Evolutionary conservation across 2,797 vertebrate species (phyloP).

Genomic region (Simalia tracyae): DNA sequence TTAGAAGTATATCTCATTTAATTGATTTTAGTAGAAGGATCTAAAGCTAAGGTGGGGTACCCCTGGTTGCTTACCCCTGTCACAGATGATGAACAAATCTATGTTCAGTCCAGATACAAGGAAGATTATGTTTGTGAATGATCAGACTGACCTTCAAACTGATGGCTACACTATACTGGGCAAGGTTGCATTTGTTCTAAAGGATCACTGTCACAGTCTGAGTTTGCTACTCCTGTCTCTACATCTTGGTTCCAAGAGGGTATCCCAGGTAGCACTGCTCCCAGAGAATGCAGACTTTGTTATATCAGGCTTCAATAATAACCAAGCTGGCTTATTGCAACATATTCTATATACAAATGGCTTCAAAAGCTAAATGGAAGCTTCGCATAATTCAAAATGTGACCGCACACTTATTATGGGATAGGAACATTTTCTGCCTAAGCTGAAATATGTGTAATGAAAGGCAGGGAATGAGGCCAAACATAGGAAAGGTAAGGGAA

Average conservation of each 20-base stretch:
- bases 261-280: not conserved
- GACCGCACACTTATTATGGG: not conserved
- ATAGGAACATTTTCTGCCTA: not conserved
- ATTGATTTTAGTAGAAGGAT: not conserved
- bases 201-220: not conserved
- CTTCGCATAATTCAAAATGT: not conserved
- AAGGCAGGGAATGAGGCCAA: not conserved
- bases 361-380: not conserved
- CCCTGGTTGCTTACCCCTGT: not conserved
- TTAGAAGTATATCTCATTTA: not conserved
- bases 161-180: not conserved
- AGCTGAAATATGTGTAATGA: not conserved
- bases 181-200: not conserved
- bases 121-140: not conserved
- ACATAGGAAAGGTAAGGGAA: not conserved
- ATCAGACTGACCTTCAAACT: not conserved
- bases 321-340: not conserved
- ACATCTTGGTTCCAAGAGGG: not conserved
- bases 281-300: not conserved
- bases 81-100: not conserved
- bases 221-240: not conserved
- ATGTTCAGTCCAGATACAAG: not conserved
- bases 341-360: no score
- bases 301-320: not conserved
- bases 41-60: not conserved